Conservation (phyloP, 2,113 vertebrate genomes). For the Pterophyllum scalare region DNA sequence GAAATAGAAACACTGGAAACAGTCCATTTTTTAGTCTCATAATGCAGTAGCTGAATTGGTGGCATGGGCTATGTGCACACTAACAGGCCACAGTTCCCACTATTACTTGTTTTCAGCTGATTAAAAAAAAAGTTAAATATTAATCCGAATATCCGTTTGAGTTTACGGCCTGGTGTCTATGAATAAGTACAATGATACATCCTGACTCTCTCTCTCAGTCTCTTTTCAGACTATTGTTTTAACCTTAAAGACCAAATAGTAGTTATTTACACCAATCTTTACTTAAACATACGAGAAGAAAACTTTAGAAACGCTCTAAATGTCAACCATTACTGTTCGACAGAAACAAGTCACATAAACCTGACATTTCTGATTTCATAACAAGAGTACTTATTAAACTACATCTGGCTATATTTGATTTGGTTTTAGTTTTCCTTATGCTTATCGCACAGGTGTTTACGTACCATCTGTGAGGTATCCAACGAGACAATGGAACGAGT, state of each 20-base stretch:
- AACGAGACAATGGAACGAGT: constrained; percentile 92
- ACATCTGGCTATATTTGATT: no score
- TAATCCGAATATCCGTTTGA: neutral
- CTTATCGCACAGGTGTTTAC: constrained; percentile 20
- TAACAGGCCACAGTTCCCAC: neutral
- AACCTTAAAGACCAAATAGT: neutral
- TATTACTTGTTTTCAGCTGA: neutral
- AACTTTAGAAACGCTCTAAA: no score
- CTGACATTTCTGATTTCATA: neutral
- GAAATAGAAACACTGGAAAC: neutral
- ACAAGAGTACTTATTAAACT: no score
- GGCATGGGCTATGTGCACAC: no score
- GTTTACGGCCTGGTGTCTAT: neutral
- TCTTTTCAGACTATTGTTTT: neutral
- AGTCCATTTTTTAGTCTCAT: neutral
- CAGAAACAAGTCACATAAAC: neutral
- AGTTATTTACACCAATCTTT: no score
- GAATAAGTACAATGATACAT: neutral
- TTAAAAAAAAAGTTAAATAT: neutral
- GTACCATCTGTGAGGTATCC: constrained; percentile 99
- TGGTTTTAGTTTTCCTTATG: neutral
- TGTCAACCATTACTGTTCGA: neutral
- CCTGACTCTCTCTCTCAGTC: neutral
- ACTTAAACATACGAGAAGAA: no score
- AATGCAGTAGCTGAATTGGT: neutral